These are phyloP conservation scores for Blera fallax DNA, from an alignment of 2,888 invertebrate genomes.

Conservation along the genomic window DNA sequence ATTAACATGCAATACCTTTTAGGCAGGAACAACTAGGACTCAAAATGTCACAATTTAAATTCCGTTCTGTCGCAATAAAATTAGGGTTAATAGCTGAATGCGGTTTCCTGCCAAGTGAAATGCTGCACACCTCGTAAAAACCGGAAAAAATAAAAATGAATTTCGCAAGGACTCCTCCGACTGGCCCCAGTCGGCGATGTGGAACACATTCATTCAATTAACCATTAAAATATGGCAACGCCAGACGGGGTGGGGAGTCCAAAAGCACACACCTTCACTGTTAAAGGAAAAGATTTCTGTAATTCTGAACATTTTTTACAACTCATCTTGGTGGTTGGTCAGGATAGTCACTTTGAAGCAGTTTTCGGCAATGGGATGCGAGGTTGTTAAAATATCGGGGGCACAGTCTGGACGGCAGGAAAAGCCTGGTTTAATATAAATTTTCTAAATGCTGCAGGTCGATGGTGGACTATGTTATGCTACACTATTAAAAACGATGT, in stretches of 20 bases:
- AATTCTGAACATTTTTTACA: conserved; percentile 21
- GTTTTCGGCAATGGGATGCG: background rate
- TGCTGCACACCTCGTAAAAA: conserved; percentile 28
- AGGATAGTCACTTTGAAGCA: conserved; percentile 24
- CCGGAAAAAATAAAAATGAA: background rate
- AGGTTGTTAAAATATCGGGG: background rate
- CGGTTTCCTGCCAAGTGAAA: conserved; percentile 36
- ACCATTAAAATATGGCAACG: conserved; percentile 23
- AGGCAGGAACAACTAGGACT: conserved; percentile 11
- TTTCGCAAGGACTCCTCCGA: background rate
- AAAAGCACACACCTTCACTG: background rate
- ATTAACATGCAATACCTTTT: conserved; percentile 61
- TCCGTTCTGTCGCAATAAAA: conserved; percentile 61
- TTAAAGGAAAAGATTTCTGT: background rate
- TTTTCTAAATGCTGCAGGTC: too few relatives aligned
- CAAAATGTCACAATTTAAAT: conserved; percentile 60
- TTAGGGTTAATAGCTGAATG: conserved; percentile 60
- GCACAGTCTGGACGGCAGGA: background rate
- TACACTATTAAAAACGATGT: too few relatives aligned
- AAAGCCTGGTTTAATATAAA: background rate
- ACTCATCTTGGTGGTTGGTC: conserved; percentile 2
- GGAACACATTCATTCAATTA: conserved; percentile 46
- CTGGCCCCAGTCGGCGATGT: conserved; percentile 5
- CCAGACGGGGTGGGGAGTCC: background rate
- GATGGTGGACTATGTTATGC: too few relatives aligned